These are phyloP conservation scores for Drosophila willistoni DNA, from an alignment of 1,140 invertebrate genomes.

Conservation along the genomic window DNA sequence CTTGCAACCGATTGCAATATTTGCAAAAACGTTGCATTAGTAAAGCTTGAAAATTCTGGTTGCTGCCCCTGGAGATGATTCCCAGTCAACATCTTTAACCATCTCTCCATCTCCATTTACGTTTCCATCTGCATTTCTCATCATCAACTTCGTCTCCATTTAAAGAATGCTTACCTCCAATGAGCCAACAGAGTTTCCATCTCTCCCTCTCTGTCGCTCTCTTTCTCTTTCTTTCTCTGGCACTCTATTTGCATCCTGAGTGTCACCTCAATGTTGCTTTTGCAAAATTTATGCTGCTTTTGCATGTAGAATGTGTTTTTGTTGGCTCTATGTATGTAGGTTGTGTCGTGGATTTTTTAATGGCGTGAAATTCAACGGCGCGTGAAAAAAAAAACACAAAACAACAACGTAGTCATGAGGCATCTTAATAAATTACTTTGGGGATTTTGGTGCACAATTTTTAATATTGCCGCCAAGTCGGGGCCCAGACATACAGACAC, in stretches of 20 bases:
- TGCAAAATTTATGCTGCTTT: conserved; percentile 56
- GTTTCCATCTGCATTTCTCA: conserved; percentile 17
- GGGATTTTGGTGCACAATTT: conserved; percentile 82
- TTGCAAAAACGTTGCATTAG: conserved; percentile 57
- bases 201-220: no score
- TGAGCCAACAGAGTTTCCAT: conserved; percentile 34
- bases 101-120: neutral
- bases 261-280: conserved; percentile 39
- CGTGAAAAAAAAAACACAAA: conserved; percentile 57
- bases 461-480: conserved; percentile 73
- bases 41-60: conserved; percentile 27
- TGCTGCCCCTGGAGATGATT: neutral
- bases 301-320: conserved; percentile 55
- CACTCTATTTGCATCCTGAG: conserved; percentile 29
- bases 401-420: conserved; percentile 67
- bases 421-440: conserved; percentile 83
- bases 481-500: conserved; percentile 45
- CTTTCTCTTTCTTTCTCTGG: no score
- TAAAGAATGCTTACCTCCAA: conserved; percentile 55
- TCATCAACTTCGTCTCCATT: conserved; percentile 34
- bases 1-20: conserved; percentile 8
- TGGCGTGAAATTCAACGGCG: conserved; percentile 77
- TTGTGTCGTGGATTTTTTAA: conserved; percentile 70
- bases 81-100: neutral
- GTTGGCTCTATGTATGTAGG: conserved; percentile 36